Conservation (phyloP, 1,140 invertebrate species). For the Lutraria rhynchaena region DNA sequence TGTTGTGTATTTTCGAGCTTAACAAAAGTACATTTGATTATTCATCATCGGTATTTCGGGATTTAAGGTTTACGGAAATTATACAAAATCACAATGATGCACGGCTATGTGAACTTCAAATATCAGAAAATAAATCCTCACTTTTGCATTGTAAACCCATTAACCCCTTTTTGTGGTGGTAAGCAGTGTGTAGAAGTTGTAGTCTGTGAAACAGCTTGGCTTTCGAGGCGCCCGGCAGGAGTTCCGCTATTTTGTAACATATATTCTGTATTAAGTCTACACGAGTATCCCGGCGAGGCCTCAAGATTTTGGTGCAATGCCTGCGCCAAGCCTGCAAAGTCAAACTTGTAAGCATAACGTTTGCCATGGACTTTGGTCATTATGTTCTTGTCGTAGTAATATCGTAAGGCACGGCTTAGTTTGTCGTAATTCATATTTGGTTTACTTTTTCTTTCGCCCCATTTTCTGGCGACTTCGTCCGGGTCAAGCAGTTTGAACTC, state of each 20-base stretch:
- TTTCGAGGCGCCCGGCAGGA: no score
- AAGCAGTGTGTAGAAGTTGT: no score
- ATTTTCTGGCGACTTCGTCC: slow-evolving; percentile 97
- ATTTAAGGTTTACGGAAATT: no score
- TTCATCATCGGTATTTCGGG: no score
- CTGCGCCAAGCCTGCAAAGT: slow-evolving; percentile 86
- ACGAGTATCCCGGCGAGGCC: slow-evolving; percentile 2
- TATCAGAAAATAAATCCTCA: no score
- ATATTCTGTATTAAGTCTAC: slow-evolving; percentile 12
- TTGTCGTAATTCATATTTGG: slow-evolving; percentile 99
- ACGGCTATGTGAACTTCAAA: no score
- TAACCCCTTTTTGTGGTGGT: no score
- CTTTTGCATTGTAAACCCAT: no score
- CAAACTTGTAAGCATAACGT: slow-evolving; percentile 98
- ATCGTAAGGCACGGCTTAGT: slow-evolving; percentile 97
- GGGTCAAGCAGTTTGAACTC: slow-evolving; percentile 99
- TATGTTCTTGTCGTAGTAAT: slow-evolving; percentile 87
- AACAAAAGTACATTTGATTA: no score
- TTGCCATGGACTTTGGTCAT: slow-evolving; percentile 87
- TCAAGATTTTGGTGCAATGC: slow-evolving; percentile 49
- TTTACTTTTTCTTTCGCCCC: slow-evolving; percentile 99
- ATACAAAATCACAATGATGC: no score
- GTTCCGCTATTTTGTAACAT: background rate
- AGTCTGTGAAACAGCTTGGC: no score
- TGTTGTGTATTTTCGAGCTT: no score